Conservation (phyloP, 1,140 invertebrate species). For the Drosophila subpulchrella region DNA sequence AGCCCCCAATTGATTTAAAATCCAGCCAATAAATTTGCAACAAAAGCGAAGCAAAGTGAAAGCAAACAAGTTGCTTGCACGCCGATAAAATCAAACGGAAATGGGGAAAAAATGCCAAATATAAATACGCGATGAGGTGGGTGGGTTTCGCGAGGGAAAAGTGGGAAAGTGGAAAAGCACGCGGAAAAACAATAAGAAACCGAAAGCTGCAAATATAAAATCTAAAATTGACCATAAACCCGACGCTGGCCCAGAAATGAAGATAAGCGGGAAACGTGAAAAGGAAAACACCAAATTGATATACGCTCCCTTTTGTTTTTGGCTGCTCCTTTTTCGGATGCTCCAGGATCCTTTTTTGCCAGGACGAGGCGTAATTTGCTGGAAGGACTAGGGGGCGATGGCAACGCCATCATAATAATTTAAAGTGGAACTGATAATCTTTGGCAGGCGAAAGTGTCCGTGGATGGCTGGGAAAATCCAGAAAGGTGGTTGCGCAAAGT, state of each 20-base stretch:
- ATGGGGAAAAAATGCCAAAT: slow-evolving; percentile 48
- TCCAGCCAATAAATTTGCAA: slow-evolving; percentile 51
- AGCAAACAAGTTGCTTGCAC: slow-evolving; percentile 55
- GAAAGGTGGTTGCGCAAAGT: slow-evolving; percentile 34
- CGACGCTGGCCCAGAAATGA: slow-evolving; percentile 40
- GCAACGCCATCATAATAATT: slow-evolving; percentile 65
- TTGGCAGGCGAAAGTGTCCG: slow-evolving; percentile 58
- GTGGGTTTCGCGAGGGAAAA: not conserved
- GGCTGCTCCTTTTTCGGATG: not conserved
- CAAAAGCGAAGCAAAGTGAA: slow-evolving; percentile 46
- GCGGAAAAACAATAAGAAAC: slow-evolving; percentile 42
- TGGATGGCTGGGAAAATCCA: slow-evolving; percentile 32
- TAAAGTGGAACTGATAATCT: slow-evolving; percentile 65
- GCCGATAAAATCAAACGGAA: slow-evolving; percentile 55
- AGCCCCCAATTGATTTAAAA: slow-evolving; percentile 54
- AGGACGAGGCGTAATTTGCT: slow-evolving; percentile 55
- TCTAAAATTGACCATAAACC: slow-evolving; percentile 72
- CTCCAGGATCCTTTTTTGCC: slow-evolving; percentile 19
- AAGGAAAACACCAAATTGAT: slow-evolving; percentile 72
- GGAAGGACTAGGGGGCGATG: slow-evolving; percentile 33
- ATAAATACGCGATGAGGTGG: slow-evolving; percentile 31
- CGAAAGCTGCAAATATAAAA: slow-evolving; percentile 51
- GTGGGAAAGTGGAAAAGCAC: slow-evolving; percentile 1
- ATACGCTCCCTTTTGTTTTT: slow-evolving; percentile 64
- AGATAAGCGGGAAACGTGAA: slow-evolving; percentile 54